A percentile compares a stretch with the other conserved stretches of the same genome.
Evolutionary conservation across 2,797 vertebrate species (phyloP).

Genomic region (Meriones psammophilus): DNA sequence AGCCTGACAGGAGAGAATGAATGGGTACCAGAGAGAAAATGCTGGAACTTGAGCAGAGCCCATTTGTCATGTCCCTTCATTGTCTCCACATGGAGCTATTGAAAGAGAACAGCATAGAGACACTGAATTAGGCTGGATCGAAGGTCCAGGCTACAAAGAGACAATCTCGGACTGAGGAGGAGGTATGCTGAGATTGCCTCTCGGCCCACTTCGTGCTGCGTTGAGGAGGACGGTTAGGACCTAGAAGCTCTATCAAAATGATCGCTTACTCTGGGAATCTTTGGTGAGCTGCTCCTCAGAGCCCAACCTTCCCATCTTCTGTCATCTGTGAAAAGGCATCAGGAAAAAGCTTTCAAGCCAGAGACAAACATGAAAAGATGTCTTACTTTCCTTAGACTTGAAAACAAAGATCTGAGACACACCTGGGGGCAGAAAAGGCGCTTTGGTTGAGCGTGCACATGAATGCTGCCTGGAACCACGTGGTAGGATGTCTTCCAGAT

Average conservation of each 20-base stretch:
- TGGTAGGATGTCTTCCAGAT: neutral
- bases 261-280: neutral
- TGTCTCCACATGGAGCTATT: constrained; percentile 71
- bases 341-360: constrained; percentile 44
- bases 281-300: neutral
- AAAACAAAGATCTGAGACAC: constrained; percentile 59
- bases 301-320: neutral
- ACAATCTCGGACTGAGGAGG: neutral
- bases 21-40: constrained; percentile 61
- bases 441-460: neutral
- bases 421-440: neutral
- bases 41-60: constrained; percentile 61
- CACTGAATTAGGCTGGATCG: neutral
- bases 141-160: constrained; percentile 41
- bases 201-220: neutral
- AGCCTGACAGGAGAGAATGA: constrained; percentile 76
- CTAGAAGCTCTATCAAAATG: neutral
- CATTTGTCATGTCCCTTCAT: constrained; percentile 66
- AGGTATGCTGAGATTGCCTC: neutral
- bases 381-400: constrained; percentile 14
- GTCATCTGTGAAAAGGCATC: neutral
- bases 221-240: neutral
- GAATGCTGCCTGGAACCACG: neutral
- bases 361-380: constrained; percentile 35
- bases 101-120: constrained; percentile 37